Percentiles rank a stretch among this genome's conserved stretches.
These are phyloP conservation scores for Felis chaus DNA, from an alignment of 2,113 vertebrate species.

Conservation along the genomic window DNA sequence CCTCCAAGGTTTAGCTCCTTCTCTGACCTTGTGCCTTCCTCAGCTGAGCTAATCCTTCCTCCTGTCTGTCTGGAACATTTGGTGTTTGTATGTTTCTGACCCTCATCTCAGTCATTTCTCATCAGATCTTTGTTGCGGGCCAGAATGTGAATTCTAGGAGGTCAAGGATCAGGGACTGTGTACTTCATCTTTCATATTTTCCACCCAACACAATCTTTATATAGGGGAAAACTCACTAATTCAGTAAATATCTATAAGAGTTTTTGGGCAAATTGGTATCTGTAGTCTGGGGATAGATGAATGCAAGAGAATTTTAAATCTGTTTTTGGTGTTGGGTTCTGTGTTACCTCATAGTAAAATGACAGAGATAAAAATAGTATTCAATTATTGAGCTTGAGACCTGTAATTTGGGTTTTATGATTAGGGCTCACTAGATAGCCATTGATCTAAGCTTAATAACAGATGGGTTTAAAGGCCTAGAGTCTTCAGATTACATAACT, in stretches of 20 bases:
- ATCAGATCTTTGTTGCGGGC: background rate
- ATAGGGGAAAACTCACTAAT: background rate
- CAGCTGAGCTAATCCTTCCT: background rate
- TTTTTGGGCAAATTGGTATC: background rate
- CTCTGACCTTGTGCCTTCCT: background rate
- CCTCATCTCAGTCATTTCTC: background rate
- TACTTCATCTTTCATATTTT: background rate
- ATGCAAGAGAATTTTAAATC: background rate
- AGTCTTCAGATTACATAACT: slow-evolving; percentile 36
- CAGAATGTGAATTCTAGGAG: background rate
- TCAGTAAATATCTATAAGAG: background rate
- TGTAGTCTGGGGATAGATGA: background rate
- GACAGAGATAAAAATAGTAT: slow-evolving; percentile 24
- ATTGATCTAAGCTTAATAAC: slow-evolving; percentile 36
- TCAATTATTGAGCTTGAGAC: slow-evolving; percentile 42
- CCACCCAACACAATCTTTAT: background rate
- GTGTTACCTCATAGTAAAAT: slow-evolving; percentile 36
- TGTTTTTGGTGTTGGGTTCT: slow-evolving; percentile 34
- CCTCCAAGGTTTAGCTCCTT: background rate
- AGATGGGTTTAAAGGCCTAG: slow-evolving; percentile 27
- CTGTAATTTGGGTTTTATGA: slow-evolving; percentile 60
- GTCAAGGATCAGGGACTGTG: background rate
- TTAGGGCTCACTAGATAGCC: slow-evolving; percentile 11
- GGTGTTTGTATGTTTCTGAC: background rate
- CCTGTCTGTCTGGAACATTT: background rate